Base-by-base conservation (phyloP, 1,140 invertebrate genomes). In the Drosophila malerkotliana region DNA sequence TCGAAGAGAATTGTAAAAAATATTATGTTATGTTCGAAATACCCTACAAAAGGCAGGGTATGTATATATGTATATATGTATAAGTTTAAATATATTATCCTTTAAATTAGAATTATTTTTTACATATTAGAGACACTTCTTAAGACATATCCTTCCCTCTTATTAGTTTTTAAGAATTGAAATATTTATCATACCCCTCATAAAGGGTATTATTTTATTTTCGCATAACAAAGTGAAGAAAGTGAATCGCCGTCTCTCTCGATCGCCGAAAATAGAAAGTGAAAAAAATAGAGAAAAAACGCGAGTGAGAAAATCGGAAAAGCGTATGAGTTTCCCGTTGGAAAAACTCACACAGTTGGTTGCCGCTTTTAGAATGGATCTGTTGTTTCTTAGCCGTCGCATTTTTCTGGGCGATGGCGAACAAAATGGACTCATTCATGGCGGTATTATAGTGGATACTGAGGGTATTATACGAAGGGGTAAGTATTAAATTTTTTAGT, bases 381-480 rank as follows among this genome's bases (percentile, higher is more conserved):
- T 91, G 55, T 79, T 92, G 45, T 92, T 91, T 37, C 68, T 92
- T 28, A 91, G 91, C 74, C 80, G 81, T 49, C 78, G 87, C 8
- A 91, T 92, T 66, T 92, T 77, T 30, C 37, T 91, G 44, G 90
- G 89, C 68, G 72, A 72, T 52, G 77, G 62, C 49, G 77, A 48
- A 34, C 67, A 77, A 8, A 62, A 74, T 18, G 52, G 4, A 41
- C 72, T 79, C 8, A 71, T 90, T 6, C 72, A 88, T 39, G 91
- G 91, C 44, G 91, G 91, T 30, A 91, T 92, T 51, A 62, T 92
- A 15, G 90, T 92, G 30, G 77, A 91, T 45, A 88, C 78, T 3
- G 73, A 91, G 48, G 91, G 91, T 14, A 91, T 84, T 45, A 91
- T 91, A 9, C 55, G 77, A 28, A 72, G 63, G 44, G 79, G 83